Percentiles rank a stretch among this genome's conserved stretches.
Evolutionary conservation across 2,113 vertebrate species (phyloP).

Genomic region (Solea solea): DNA sequence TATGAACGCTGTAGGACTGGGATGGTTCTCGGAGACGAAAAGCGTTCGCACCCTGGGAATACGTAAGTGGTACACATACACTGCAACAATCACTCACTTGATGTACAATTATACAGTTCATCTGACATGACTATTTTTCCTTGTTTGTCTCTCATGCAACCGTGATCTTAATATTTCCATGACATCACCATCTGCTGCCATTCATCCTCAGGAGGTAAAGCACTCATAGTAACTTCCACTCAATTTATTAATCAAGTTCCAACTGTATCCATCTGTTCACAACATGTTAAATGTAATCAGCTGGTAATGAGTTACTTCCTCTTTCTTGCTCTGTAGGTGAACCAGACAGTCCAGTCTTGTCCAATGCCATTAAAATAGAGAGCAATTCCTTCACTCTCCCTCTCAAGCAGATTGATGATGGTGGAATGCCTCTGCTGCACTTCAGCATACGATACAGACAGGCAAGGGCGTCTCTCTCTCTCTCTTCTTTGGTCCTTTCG

Average conservation of each 20-base stretch:
- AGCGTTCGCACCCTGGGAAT: conserved; percentile 60
- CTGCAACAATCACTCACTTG: neutral
- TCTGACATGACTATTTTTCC: conserved; percentile 24
- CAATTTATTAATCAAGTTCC: neutral
- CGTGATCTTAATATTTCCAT: conserved; percentile 25
- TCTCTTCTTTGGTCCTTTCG: neutral
- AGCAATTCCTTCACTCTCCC: conserved; percentile 71
- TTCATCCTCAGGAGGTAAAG: conserved; percentile 71
- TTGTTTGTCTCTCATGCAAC: conserved; percentile 35
- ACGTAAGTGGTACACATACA: conserved; percentile 66
- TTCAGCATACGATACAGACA: conserved; percentile 69
- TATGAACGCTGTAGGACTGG: conserved; percentile 69
- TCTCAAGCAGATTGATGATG: conserved; percentile 59
- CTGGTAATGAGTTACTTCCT: no score
- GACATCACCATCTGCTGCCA: conserved; percentile 32
- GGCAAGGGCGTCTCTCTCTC: conserved; percentile 42
- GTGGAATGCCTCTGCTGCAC: conserved; percentile 64
- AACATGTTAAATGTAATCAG: no score
- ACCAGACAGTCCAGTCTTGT: conserved; percentile 74
- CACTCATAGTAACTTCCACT: neutral
- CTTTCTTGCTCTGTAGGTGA: conserved; percentile 67
- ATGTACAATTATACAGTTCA: conserved; percentile 1
- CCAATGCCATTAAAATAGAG: conserved; percentile 53
- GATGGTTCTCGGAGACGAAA: conserved; percentile 64
- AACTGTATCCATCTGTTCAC: neutral